A percentile compares a stretch with the other conserved stretches of the same genome.
Conservation (phyloP, 2,797 vertebrate species). For the Erethizon dorsatum region DNA sequence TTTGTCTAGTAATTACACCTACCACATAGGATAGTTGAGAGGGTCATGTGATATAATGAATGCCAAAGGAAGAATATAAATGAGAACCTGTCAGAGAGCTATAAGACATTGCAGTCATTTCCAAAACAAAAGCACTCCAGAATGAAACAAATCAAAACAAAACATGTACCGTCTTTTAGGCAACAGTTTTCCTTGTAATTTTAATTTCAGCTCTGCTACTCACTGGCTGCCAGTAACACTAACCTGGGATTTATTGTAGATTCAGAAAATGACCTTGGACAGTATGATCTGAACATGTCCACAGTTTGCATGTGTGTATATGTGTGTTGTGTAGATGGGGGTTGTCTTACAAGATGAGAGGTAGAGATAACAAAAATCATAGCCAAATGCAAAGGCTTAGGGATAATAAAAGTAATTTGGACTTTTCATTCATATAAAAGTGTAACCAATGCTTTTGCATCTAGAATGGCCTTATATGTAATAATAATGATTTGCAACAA, state of each 20-base stretch:
- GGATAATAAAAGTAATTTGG: neutral
- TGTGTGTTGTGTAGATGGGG: neutral
- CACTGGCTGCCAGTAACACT: neutral
- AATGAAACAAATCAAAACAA: neutral
- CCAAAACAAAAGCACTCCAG: neutral
- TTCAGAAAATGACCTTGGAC: neutral
- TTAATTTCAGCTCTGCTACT: neutral
- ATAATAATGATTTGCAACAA: neutral
- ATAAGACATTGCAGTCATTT: neutral
- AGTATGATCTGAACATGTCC: neutral
- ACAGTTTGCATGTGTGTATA: neutral
- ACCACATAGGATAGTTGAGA: neutral
- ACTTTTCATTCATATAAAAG: slow-evolving; percentile 16
- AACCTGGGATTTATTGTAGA: neutral
- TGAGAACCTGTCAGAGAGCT: neutral
- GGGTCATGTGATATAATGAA: neutral
- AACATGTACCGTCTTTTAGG: neutral
- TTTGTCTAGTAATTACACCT: neutral
- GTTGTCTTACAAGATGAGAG: neutral
- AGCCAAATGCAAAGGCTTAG: neutral
- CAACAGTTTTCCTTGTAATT: neutral
- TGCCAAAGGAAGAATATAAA: neutral
- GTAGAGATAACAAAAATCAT: neutral
- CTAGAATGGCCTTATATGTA: neutral
- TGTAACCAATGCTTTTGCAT: neutral